phyloP scores from a whole-genome alignment of 2,888 invertebrate species.

The Eupeodes luniger region DNA sequence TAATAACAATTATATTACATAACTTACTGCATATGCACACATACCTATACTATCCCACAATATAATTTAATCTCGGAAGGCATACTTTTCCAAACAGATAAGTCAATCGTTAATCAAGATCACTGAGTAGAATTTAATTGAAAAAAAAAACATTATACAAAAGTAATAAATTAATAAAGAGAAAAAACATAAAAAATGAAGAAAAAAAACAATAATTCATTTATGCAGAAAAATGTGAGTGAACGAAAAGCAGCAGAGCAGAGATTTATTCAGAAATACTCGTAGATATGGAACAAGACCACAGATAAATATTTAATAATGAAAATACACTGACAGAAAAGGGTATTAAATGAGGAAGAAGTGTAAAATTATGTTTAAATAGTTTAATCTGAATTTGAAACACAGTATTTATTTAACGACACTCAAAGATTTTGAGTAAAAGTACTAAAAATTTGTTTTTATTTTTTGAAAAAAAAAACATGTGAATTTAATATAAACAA shows the following conservation, averaged over 20 bases:
- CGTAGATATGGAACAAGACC: constrained; percentile 21
- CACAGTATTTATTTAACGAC: too few relatives aligned
- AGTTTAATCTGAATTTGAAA: too few relatives aligned
- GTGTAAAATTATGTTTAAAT: too few relatives aligned
- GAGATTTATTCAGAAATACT: constrained; percentile 10
- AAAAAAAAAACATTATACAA: constrained; percentile 30
- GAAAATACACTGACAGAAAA: constrained; percentile 1
- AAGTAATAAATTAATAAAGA: constrained; percentile 17
- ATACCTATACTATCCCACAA: not conserved
- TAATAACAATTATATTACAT: constrained; percentile 71
- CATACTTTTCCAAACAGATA: constrained; percentile 51
- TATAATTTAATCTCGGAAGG: constrained; percentile 27
- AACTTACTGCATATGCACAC: constrained; percentile 19
- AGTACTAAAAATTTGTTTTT: too few relatives aligned
- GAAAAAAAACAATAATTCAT: constrained; percentile 45
- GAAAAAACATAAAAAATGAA: constrained; percentile 33
- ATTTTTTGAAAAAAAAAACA: too few relatives aligned
- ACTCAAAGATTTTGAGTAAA: too few relatives aligned
- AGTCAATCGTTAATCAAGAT: constrained; percentile 74
- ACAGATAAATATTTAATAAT: constrained; percentile 1
- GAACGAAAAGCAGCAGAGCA: constrained; percentile 26
- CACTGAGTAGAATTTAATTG: constrained; percentile 63
- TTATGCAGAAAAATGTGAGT: constrained; percentile 46
- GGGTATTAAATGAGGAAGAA: too few relatives aligned
- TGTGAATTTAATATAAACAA: too few relatives aligned